A percentile compares a stretch with the other conserved stretches of the same genome.
Evolutionary conservation across 2,888 invertebrate genomes (phyloP).

Genomic region (Micropterix aruncella): DNA sequence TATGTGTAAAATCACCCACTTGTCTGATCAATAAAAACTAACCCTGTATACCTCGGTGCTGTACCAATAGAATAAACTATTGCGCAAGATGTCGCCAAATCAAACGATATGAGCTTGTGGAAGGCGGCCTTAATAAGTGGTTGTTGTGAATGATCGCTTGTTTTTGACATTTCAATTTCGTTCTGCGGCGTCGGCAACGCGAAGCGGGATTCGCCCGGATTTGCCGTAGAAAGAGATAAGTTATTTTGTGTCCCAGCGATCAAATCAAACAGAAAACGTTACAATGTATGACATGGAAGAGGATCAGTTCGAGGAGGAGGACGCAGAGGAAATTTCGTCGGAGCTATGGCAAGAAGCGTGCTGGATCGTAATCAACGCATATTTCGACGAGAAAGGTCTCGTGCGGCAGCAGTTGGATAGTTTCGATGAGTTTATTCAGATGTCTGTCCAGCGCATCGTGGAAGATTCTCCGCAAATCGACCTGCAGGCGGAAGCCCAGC

Average conservation of each 20-base stretch:
- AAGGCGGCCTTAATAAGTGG: too few species aligned
- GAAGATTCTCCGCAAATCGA: constrained; percentile 99
- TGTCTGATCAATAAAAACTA: too few species aligned
- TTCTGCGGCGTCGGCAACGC: too few species aligned
- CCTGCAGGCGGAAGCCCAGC: constrained; percentile 94
- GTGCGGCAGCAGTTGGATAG: constrained; percentile 98
- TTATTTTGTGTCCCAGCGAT: background rate
- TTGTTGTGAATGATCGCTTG: too few species aligned
- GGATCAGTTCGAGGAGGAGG: constrained; percentile 65
- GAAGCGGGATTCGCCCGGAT: background rate
- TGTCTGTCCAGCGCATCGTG: constrained; percentile 98
- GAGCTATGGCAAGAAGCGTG: constrained; percentile 99
- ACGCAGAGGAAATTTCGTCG: constrained; percentile 90
- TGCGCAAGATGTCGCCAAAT: too few species aligned
- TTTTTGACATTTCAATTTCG: too few species aligned
- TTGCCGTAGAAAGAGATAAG: background rate
- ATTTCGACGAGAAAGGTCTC: constrained; percentile 99
- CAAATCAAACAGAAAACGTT: background rate
- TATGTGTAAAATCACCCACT: too few species aligned
- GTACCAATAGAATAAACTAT: too few species aligned
- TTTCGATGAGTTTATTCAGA: constrained; percentile 99
- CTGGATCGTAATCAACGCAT: constrained; percentile 99
- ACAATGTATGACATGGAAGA: constrained; percentile 40
- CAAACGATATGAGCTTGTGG: too few species aligned
- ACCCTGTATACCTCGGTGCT: too few species aligned